Conservation (phyloP, 1,140 invertebrate genomes). For the Druon quercuslanigerum region DNA sequence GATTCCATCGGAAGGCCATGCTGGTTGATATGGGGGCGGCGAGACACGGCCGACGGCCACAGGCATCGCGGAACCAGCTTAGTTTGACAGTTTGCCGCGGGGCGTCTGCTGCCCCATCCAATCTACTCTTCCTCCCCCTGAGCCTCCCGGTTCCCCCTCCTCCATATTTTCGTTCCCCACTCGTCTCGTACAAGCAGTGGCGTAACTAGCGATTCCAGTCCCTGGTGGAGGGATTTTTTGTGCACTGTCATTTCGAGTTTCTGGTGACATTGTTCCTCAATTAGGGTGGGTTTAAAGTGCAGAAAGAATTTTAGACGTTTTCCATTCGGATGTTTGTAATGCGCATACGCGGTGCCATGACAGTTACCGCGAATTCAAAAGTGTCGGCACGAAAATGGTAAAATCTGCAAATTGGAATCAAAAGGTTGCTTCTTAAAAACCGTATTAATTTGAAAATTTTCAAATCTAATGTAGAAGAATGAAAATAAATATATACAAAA, state of each 20-base stretch:
- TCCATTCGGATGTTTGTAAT: too few relatives aligned
- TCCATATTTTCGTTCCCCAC: background rate
- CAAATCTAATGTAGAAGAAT: too few relatives aligned
- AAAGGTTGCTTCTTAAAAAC: too few relatives aligned
- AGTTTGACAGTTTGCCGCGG: constrained; percentile 74
- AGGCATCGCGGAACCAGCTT: constrained; percentile 65
- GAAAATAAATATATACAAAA: too few relatives aligned
- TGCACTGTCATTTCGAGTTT: background rate
- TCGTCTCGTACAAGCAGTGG: constrained; percentile 1
- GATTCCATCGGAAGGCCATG: constrained; percentile 28
- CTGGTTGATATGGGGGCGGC: constrained; percentile 51
- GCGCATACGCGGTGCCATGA: too few relatives aligned
- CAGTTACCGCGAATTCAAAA: too few relatives aligned
- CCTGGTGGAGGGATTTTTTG: background rate
- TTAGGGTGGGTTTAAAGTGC: too few relatives aligned
- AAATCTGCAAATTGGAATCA: too few relatives aligned
- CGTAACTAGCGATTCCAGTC: background rate
- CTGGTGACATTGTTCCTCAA: too few relatives aligned
- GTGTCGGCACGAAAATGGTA: too few relatives aligned
- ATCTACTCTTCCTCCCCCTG: constrained; percentile 54
- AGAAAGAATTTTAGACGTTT: too few relatives aligned
- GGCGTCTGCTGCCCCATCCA: constrained; percentile 72
- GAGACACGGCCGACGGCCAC: constrained; percentile 51
- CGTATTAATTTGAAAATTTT: too few relatives aligned
- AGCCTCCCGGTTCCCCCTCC: constrained; percentile 33